Evolutionary conservation across 2,888 invertebrate species (phyloP), one percentile per base, ranked within the genome.

Genomic region (Eilema griseolum): DNA sequence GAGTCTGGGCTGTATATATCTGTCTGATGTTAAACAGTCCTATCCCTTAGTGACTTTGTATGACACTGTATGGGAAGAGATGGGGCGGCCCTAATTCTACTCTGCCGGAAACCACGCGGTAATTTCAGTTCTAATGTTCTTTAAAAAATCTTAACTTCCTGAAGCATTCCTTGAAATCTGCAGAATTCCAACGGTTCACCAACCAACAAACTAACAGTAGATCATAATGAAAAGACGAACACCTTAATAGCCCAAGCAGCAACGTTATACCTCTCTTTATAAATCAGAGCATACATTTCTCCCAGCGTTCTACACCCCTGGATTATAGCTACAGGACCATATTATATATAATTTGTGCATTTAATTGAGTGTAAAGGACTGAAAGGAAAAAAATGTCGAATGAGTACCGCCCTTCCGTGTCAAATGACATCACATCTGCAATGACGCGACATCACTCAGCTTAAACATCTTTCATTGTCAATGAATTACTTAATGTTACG

Each of bases 341-440:
- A 80, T 80, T 82, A 83, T 76, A 81, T 20, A 62, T 80, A 89
- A 90, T 91, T 88, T 86, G 85, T 86, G 84, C 83, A 89, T 89
- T 86, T 89, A 92, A 92, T 92, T 90, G 91, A 89, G 90, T 88
- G 92, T 89, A 86, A 90, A 89, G 66, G 80, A 84, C 83, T 87
- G 84, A 87, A 87, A 78, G 84, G 86, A 83, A 85, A 87, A 82
- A 88, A 89, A 80, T 80, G 76, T 80, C 77, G 78, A 84, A 86
- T 87, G 84, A 83, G 75, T 67, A 14, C 60, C 59, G 82, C 83
- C 81, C 78, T 80, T 81, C 74, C 81, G 77, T 67, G 81, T 81
- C 83, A 82, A 79, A 82, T 83, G 82, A 80, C 83, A 76, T 72
- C 20, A 73, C 76, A 46, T 70, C 76, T 79, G 66, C 60, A 60